These are phyloP conservation scores for Cryptus armator DNA, from an alignment of 2,888 invertebrate genomes.

Conservation along the genomic window DNA sequence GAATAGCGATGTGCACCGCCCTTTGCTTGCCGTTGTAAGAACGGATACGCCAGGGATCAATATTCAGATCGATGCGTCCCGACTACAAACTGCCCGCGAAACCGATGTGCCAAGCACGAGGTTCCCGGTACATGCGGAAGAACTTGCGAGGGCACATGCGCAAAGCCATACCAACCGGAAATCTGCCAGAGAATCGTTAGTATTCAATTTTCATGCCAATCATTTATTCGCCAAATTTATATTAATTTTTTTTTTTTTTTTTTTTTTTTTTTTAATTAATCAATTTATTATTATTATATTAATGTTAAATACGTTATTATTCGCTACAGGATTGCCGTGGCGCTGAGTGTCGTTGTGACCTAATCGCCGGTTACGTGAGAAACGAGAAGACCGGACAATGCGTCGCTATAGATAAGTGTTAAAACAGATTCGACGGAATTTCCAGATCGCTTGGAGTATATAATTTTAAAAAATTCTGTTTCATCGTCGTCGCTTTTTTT, in stretches of 20 bases:
- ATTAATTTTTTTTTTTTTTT: too few relatives aligned
- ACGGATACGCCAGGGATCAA: slow-evolving; percentile 32
- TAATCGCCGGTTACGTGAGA: slow-evolving; percentile 27
- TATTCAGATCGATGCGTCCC: slow-evolving; percentile 17
- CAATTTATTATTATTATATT: background rate
- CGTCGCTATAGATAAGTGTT: slow-evolving; percentile 5
- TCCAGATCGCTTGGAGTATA: background rate
- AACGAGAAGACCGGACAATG: slow-evolving; percentile 38
- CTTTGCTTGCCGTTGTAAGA: slow-evolving; percentile 23
- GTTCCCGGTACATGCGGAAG: slow-evolving; percentile 21
- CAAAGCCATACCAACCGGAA: slow-evolving; percentile 25
- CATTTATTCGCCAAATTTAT: too few relatives aligned
- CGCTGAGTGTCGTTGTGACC: slow-evolving; percentile 43
- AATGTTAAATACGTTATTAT: background rate
- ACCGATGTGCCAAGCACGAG: slow-evolving; percentile 15
- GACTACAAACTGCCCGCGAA: slow-evolving; percentile 17
- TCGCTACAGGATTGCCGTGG: slow-evolving; percentile 25
- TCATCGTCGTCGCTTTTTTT: too few relatives aligned
- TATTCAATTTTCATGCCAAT: background rate
- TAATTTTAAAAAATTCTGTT: too few relatives aligned
- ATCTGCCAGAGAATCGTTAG: slow-evolving; percentile 44
- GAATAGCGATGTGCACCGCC: background rate
- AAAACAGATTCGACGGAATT: background rate
- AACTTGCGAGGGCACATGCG: slow-evolving; percentile 42
- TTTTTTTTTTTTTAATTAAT: too few relatives aligned